phyloP scores from a whole-genome alignment of 2,113 vertebrate species.

The Anseranas semipalmata region DNA sequence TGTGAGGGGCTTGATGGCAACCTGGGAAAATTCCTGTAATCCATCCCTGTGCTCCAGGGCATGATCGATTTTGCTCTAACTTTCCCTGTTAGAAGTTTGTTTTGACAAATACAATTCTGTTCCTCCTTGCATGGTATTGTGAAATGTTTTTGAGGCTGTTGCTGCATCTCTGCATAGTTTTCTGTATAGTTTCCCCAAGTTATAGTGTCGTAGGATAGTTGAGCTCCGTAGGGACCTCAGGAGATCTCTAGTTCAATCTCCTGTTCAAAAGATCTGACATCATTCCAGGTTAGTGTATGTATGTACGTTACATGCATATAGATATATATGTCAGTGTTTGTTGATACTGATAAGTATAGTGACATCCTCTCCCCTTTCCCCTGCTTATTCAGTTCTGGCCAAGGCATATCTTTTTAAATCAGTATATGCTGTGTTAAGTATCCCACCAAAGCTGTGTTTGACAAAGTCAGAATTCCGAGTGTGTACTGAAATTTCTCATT shows the following conservation, averaged over 20 bases:
- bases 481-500: background rate
- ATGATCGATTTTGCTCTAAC: background rate
- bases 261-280: background rate
- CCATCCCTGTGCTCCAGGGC: background rate
- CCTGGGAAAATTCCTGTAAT: rapidly evolving
- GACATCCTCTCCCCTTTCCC: background rate
- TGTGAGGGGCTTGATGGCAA: background rate
- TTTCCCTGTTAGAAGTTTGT: background rate
- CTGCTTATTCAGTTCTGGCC: background rate
- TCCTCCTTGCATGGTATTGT: background rate
- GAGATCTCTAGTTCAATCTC: rapidly evolving
- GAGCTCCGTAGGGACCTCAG: background rate
- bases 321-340: no score
- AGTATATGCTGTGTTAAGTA: rapidly evolving
- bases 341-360: background rate
- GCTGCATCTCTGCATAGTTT: rapidly evolving
- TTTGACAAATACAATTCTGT: background rate
- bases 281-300: background rate
- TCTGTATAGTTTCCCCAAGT: background rate
- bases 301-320: rapidly evolving
- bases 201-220: rapidly evolving
- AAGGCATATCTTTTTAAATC: background rate
- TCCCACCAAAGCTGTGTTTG: background rate
- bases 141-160: background rate
- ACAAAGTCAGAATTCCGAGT: background rate